Evolutionary conservation across 2,797 vertebrate species (phyloP), one percentile per base, ranked within the genome.

Genomic region (Enteromius treurensis): DNA sequence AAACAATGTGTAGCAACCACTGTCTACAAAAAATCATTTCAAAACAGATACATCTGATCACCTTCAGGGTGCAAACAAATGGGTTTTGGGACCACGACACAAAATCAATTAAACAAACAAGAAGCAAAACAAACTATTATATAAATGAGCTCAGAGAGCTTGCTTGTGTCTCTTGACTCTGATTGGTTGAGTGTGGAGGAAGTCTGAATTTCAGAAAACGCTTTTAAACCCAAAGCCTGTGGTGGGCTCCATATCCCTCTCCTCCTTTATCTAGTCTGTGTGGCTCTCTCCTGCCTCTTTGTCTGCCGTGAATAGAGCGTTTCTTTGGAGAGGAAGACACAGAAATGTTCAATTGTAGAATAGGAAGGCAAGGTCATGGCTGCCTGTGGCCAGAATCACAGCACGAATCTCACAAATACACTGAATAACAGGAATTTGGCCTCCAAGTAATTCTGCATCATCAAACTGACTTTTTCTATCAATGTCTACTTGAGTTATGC

Each of bases 201-300:
- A 71, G 74, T 67, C 29, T 77, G 73, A 71, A 49, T 69, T 68
- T 86, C 47, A 34, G 32, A 67, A 67, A 71, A 11, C 10, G 11
- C 55, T 79, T 73, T 58, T 73, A 78, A 81, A 86, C 47, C 62
- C 70, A 82, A 19, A 69, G 77, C 85, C 90, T 11, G 13, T n/a
- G 19, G 77, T 42, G 40, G 85, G 77, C 68, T 85, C 49, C 19
- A 45, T 60, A 77, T 70, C 74, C 32, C 64, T 71, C 53, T 26
- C 73, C 73, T 77, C 62, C 62, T 86, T 74, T 80, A 80, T 83
- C 83, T 80, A 83, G 73, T 42, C 65, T 78, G 71, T 11, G 1
- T 67, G 47, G 37, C 26, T 1, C 51, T 37, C 23, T 55, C 62
- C 55, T 81, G 86, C 85, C 86, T 88, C 81, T 84, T 86, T 88